Conservation (phyloP, 2,797 vertebrate species). For the Molossus molossus region DNA sequence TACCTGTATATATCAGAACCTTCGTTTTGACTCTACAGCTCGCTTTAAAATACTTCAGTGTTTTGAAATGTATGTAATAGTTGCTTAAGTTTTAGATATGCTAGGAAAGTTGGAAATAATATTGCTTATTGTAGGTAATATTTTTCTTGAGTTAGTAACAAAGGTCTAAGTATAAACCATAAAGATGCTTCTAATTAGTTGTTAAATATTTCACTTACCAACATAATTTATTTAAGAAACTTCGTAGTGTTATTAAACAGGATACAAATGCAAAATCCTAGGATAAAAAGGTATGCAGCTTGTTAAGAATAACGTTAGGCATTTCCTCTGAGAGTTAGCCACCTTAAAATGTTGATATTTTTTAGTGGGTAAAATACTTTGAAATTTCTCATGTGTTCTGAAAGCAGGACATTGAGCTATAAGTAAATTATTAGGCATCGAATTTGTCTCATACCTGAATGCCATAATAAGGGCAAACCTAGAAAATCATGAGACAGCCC, state of each 20-base stretch:
- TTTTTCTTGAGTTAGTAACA: background rate
- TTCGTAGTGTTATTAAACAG: background rate
- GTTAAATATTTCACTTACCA: background rate
- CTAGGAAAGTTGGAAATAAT: background rate
- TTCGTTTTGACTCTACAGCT: background rate
- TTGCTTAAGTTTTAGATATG: slow-evolving; percentile 3
- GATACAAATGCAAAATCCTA: background rate
- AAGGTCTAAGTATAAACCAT: background rate
- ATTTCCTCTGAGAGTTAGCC: background rate
- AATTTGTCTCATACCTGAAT: background rate
- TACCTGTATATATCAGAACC: background rate
- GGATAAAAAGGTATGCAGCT: background rate
- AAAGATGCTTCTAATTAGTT: background rate
- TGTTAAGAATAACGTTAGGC: background rate
- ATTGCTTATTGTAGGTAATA: background rate
- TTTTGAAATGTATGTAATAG: slow-evolving; percentile 10
- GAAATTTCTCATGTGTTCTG: background rate
- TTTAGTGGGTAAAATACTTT: background rate
- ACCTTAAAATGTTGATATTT: background rate
- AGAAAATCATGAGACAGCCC: background rate
- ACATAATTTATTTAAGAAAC: background rate
- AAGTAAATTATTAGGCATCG: background rate
- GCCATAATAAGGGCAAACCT: background rate
- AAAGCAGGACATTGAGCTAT: background rate
- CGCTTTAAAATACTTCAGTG: slow-evolving; percentile 30